Evolutionary conservation across 2,888 invertebrate genomes (phyloP), one percentile per base, ranked within the genome.

Genomic region (Mythimna albipuncta): DNA sequence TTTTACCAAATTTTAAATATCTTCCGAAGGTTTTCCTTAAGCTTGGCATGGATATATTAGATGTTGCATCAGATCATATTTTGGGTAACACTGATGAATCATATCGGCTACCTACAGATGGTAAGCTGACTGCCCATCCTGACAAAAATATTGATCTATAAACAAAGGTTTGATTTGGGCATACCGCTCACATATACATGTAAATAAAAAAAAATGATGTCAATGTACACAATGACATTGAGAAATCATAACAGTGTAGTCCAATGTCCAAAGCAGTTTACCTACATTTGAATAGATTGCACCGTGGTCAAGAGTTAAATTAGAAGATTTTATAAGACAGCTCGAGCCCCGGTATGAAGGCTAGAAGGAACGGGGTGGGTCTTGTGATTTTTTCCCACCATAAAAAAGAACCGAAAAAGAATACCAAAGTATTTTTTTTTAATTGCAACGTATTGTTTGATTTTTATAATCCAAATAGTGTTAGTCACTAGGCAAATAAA

Each of bases 81-180:
- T 58, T 77, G 62, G 9, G n/a, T 10, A 21, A 9, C 16, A 54
- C 21, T 21, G 47, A 78, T 77, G 66, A 75, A 55, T 66, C 66
- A 66, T 9, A 13, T 64, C n/a, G 13, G 16, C 35, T 32, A 54
- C 52, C 6, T 32, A 5, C n/a, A 52, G 16, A 2, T 62, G 32
- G 1, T 44, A 47, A 32, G 52, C n/a, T 63, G 62, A 38, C 35
- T 52, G 32, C 32, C 54, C 57, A 59, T 58, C 26, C 35, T 38
- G 11, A 35, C 57, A 55, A 44, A 13, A 64, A 21, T 69, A 6
- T 38, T 47, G n/a, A n/a, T 35, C 68, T 62, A n/a, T 41, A 26
- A 66, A 41, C n/a, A 6, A 50, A 58, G 41, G 19, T 64, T 19
- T 58, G 9, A 6, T 44, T 35, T 16, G 35, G 6, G 11, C 16